Percentiles rank a stretch among this genome's conserved stretches.
Conservation (phyloP, 2,113 vertebrate genomes). For the Rhinolophus ferrumequinum region DNA sequence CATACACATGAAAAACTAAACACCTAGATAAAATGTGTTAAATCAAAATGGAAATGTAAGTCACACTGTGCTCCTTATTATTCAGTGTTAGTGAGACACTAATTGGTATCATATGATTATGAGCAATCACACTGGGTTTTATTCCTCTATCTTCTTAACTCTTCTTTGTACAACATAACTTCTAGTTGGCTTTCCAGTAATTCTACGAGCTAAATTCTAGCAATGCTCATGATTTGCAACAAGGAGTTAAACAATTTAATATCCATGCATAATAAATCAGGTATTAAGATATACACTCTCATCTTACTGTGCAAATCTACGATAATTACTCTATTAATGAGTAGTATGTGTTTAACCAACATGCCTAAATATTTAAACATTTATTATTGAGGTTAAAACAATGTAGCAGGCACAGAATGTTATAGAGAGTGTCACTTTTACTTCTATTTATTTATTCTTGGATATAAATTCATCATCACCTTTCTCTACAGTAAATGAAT, state of each 20-base stretch:
- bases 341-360: constrained; percentile 58
- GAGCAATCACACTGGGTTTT: neutral
- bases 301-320: constrained; percentile 55
- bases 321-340: constrained; percentile 62
- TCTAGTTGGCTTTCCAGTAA: neutral
- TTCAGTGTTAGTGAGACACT: constrained; percentile 42
- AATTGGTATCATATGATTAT: neutral
- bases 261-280: neutral
- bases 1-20: constrained; percentile 34
- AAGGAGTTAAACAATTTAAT: constrained; percentile 19
- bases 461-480: neutral
- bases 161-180: neutral
- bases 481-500: neutral
- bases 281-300: constrained; percentile 25
- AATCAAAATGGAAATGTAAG: constrained; percentile 69
- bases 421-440: neutral
- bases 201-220: neutral
- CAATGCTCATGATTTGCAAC: neutral
- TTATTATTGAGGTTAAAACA: constrained; percentile 56
- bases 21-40: constrained; percentile 61
- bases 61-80: constrained; percentile 11
- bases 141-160: constrained; percentile 53
- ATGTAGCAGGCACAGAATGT: neutral
- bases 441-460: neutral
- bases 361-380: constrained; percentile 64